phyloP scores from a whole-genome alignment of 23 tunicate genomes.

The Trididemnum miniatum region DNA sequence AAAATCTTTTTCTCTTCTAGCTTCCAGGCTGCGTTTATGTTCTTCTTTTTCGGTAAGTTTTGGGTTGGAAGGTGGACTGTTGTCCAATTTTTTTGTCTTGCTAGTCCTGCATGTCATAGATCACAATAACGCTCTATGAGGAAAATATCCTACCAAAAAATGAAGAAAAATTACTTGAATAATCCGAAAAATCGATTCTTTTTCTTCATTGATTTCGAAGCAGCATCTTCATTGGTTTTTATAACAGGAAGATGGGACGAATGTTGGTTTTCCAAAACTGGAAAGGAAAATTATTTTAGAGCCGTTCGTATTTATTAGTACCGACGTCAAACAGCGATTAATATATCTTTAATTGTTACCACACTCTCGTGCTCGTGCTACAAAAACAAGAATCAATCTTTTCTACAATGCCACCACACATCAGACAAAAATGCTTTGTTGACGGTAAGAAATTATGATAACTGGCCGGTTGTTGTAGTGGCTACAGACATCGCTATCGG shows the following conservation, averaged over 20 bases:
- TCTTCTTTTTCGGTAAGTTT: constrained; percentile 60
- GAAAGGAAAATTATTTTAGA: not conserved
- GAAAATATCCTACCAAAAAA: too few species aligned
- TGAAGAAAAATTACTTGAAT: constrained; percentile 47
- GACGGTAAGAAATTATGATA: too few species aligned
- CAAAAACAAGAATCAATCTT: too few species aligned
- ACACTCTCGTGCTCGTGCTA: too few species aligned
- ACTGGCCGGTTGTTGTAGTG: too few species aligned
- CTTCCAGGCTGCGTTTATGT: constrained; percentile 61
- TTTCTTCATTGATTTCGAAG: not conserved
- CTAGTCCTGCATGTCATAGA: constrained; percentile 17
- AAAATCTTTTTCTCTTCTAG: constrained; percentile 61
- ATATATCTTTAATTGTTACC: too few species aligned
- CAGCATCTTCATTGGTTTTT: not conserved
- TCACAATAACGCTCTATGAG: not conserved
- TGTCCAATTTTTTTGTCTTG: constrained; percentile 31
- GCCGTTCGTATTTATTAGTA: too few species aligned
- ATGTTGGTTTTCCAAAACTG: not conserved
- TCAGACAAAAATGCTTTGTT: too few species aligned
- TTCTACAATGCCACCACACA: too few species aligned
- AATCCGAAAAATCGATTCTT: constrained; percentile 39
- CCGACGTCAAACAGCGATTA: too few species aligned
- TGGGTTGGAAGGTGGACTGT: not conserved
- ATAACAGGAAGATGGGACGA: not conserved
- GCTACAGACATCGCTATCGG: too few species aligned